Base-by-base conservation (phyloP, 2,113 vertebrate genomes). In the Clarias magur region DNA sequence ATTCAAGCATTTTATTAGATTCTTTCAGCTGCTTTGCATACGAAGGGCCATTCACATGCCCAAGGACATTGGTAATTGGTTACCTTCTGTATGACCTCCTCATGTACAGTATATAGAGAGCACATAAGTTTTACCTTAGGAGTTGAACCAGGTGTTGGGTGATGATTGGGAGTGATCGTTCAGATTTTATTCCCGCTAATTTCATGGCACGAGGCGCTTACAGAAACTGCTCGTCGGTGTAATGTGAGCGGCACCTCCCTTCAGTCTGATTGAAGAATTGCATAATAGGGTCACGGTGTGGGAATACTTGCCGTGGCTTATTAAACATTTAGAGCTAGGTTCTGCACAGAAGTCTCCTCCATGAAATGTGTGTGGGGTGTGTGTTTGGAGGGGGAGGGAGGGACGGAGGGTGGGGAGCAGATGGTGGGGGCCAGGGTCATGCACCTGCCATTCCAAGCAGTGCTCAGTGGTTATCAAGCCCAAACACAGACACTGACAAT, bases 391-490 rank as follows among this genome's bases (percentile, higher is more conserved):
- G 86, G 88, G 91, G 83, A 85, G 48, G 84, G 76, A 85, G 85
- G 92, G 3, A 4, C 11, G 25, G 48, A 15, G 11, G 48, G 88
- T 93, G 93, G 88, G 90, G 92, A 91, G 94, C 94, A 95, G 94
- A 94, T 95, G 96, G 95, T 91, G 93, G 93, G 94, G 95, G 94
- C 92, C 92, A 91, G 95, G 94, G 94, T 95, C 94, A 91, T 95
- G 95, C 94, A 96, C 96, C 96, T 97, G 96, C 95, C 93, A 88
- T 92, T 91, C 93, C 91, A 93, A 95, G 95, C 94, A 92, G 86
- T 91, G 86, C 85, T 91, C 93, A 90, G 94, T 95, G 91, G 94
- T 95, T 94, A 95, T 95, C 94, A 93, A 93, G 93, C 94, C 95
- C 93, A 92, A 81, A 95, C 93, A 90, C 93, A 78, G 17, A 93